Base-by-base conservation (phyloP, 2,797 vertebrate genomes). In the Malacoctenus gilli region DNA sequence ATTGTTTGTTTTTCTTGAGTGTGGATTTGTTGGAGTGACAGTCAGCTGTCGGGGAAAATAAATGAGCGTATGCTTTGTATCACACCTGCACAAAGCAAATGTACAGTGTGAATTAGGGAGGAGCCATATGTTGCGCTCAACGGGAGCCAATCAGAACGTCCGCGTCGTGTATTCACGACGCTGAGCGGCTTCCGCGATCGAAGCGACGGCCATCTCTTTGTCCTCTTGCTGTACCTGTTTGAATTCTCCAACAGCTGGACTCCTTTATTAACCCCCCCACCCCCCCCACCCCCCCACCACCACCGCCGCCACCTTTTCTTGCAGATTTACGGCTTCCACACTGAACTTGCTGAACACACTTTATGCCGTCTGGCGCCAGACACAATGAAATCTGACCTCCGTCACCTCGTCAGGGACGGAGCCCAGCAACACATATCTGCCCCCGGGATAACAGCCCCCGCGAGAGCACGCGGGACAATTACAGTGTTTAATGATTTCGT, bases 401-500 rank as follows among this genome's bases (percentile, higher is more conserved):
- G 59, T 49, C 72, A 66, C 35, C 55, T 56, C 49, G 53, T 48
- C 68, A 34, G 41, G 36, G 58, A 59, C 30, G 12, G 22, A 50
- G 38, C 21, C 25, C 4, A 16, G 20, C 12, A 34, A 12, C 42
- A 34, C 38, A 35, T 31, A 59, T 49, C 43, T 53, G 31, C 28
- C 16, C 35, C 11, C 47, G 0, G 43, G 62, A 58, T 56, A 60
- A 77, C 5, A 43, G 43, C 39, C 51, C 80, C 53, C 63, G 4
- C 2, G 22, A 28, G 64, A 55, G 59, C 59, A 30, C 64, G 70
- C 50, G 44, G 60, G 44, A 49, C 35, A 72, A 69, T 84, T 76
- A 67, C 35, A 31, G 35, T 32, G 34, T 79, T 78, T 82, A 81
- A 84, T 59, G 66, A 67, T 77, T 87, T 83, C 59, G 70, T 75